These are phyloP conservation scores for Ephialtes manifestator DNA, from an alignment of 2,888 invertebrate genomes.

Conservation along the genomic window DNA sequence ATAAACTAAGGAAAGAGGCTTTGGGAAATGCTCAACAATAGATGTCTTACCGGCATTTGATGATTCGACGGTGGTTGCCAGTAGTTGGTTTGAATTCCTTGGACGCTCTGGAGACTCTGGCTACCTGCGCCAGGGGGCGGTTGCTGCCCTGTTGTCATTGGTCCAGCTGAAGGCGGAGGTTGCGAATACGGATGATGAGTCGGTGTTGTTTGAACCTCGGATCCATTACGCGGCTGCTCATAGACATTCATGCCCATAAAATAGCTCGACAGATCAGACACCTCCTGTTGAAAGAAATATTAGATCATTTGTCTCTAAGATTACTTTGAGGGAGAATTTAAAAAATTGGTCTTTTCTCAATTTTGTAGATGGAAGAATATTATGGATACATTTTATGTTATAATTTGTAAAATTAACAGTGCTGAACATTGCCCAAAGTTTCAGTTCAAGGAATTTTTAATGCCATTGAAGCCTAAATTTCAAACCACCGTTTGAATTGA, in stretches of 20 bases:
- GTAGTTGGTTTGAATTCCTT: constrained; percentile 79
- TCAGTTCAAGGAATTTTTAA: too few species aligned
- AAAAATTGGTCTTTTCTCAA: too few species aligned
- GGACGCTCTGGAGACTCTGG: constrained; percentile 75
- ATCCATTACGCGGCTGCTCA: constrained; percentile 78
- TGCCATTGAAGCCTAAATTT: too few species aligned
- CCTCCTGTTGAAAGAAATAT: constrained; percentile 73
- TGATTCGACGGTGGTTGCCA: constrained; percentile 83
- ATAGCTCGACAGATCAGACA: constrained; percentile 82
- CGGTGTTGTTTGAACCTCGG: constrained; percentile 79
- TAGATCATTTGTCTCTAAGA: not conserved
- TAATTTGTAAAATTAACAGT: too few species aligned
- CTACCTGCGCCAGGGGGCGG: constrained; percentile 73
- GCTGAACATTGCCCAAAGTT: not conserved
- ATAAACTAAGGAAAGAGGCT: not conserved
- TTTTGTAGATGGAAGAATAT: too few species aligned
- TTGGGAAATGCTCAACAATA: constrained; percentile 1
- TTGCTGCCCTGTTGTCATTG: constrained; percentile 72
- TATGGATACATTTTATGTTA: too few species aligned
- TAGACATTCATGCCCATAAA: constrained; percentile 84
- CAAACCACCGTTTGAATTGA: too few species aligned
- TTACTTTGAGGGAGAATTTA: too few species aligned
- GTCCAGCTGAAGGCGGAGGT: constrained; percentile 72
- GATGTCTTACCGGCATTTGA: constrained; percentile 79
- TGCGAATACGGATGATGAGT: constrained; percentile 77